A percentile compares a stretch with the other conserved stretches of the same genome.
phyloP scores from a whole-genome alignment of 2,113 vertebrate species.

The Bucco capensis region DNA sequence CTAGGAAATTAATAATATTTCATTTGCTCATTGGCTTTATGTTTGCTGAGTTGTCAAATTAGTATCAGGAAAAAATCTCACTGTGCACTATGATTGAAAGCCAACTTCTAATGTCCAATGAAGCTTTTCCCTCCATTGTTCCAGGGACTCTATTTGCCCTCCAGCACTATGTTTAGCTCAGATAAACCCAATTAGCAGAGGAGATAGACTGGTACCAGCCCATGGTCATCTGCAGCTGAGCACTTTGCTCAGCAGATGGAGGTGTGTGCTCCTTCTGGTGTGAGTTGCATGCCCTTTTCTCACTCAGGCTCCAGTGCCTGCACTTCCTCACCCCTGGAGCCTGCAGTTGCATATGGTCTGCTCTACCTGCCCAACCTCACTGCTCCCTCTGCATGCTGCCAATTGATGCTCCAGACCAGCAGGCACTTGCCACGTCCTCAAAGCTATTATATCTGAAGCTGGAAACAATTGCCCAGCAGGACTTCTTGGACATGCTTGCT shows the following conservation, averaged over 20 bases:
- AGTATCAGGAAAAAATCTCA: background rate
- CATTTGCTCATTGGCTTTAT: background rate
- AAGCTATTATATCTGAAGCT: background rate
- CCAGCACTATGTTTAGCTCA: background rate
- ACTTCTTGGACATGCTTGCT: background rate
- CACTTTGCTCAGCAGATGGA: background rate
- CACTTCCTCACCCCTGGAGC: background rate
- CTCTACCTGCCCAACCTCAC: rapidly evolving
- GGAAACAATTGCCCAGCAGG: background rate
- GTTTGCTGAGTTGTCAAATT: background rate
- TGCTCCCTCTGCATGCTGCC: rapidly evolving
- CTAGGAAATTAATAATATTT: background rate
- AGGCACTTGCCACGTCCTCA: background rate
- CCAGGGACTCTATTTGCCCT: background rate
- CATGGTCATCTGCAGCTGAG: background rate
- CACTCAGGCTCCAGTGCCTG: background rate
- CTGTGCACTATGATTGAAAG: background rate
- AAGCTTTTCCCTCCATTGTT: background rate
- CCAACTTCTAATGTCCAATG: background rate
- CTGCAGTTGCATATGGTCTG: rapidly evolving
- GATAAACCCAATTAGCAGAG: background rate
- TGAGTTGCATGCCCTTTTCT: background rate
- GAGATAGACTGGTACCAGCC: background rate
- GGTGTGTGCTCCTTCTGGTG: background rate
- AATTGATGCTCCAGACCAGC: background rate